A percentile compares a stretch with the other conserved stretches of the same genome.
Conservation (phyloP, 2,113 vertebrate species). For the Chitala chitala region DNA sequence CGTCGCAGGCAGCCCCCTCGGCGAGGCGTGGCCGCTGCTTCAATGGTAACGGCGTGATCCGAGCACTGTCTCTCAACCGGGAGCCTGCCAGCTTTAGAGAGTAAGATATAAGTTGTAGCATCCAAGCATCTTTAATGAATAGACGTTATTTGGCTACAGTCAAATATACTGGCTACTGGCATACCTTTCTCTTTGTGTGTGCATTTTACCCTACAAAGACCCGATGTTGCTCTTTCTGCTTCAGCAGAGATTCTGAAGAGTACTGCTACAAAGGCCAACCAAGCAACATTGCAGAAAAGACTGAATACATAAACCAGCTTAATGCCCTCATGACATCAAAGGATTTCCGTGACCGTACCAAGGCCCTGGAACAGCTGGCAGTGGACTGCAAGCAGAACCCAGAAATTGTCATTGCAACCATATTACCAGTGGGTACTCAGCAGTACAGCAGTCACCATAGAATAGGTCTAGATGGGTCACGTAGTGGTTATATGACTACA, state of each 20-base stretch:
- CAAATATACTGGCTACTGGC: background rate
- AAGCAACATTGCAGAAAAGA: conserved; percentile 70
- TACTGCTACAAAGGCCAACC: conserved; percentile 53
- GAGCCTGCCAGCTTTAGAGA: conserved; percentile 67
- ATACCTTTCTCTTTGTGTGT: background rate
- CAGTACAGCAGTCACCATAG: no score
- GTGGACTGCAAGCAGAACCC: conserved; percentile 72
- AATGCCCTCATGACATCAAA: conserved; percentile 66
- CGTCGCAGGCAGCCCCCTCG: conserved; percentile 76
- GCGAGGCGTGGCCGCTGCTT: conserved; percentile 76
- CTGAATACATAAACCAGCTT: conserved; percentile 72
- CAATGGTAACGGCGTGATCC: conserved; percentile 62
- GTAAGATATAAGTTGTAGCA: conserved; percentile 49
- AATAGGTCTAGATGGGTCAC: no score
- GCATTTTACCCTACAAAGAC: background rate
- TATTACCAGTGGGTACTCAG: conserved; percentile 71
- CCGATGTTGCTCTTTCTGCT: background rate
- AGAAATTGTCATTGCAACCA: conserved; percentile 68
- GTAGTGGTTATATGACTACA: no score
- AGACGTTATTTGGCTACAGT: background rate
- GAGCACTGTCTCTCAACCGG: conserved; percentile 74
- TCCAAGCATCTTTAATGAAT: background rate
- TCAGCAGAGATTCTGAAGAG: conserved; percentile 63
- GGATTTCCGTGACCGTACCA: conserved; percentile 82
- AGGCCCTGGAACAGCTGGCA: conserved; percentile 76